These are phyloP conservation scores for Squalus acanthias DNA, from an alignment of 2,797 vertebrate species.

Conservation along the genomic window DNA sequence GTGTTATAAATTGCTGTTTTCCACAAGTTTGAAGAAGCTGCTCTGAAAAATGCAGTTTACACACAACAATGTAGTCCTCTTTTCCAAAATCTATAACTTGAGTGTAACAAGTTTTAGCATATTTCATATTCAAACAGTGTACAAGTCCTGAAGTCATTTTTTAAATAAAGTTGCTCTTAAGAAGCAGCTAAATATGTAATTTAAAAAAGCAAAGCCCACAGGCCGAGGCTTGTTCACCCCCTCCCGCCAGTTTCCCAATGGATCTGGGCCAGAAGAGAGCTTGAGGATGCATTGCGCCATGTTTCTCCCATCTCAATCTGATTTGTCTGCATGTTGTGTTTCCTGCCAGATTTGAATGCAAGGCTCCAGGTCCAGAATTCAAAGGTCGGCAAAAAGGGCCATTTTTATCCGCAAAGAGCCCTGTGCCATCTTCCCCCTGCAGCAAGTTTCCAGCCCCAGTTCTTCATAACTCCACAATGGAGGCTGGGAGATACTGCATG, in stretches of 20 bases:
- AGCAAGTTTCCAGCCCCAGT: not conserved
- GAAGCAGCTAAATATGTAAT: not conserved
- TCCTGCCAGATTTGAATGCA: not conserved
- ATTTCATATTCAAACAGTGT: not conserved
- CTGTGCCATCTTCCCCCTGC: not conserved
- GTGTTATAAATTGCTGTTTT: too few relatives aligned
- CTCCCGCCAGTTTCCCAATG: not conserved
- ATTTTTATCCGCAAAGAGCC: not conserved
- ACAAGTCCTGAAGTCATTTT: not conserved
- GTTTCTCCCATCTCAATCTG: not conserved
- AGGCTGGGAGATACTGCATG: not conserved
- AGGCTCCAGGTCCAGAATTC: not conserved
- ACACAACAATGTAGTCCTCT: not conserved
- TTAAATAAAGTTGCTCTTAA: not conserved
- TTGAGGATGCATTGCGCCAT: not conserved
- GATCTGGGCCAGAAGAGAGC: not conserved
- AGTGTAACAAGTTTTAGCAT: not conserved
- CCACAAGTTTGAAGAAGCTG: too few relatives aligned
- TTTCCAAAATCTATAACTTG: not conserved
- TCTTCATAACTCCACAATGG: not conserved
- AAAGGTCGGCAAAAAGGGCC: not conserved
- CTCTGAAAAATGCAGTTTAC: too few relatives aligned
- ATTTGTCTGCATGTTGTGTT: not conserved
- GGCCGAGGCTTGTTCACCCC: not conserved
- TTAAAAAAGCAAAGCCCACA: not conserved